A percentile compares a stretch with the other conserved stretches of the same genome.
Conservation (phyloP, 2,113 vertebrate species). For the Oncorhynchus kisutch region DNA sequence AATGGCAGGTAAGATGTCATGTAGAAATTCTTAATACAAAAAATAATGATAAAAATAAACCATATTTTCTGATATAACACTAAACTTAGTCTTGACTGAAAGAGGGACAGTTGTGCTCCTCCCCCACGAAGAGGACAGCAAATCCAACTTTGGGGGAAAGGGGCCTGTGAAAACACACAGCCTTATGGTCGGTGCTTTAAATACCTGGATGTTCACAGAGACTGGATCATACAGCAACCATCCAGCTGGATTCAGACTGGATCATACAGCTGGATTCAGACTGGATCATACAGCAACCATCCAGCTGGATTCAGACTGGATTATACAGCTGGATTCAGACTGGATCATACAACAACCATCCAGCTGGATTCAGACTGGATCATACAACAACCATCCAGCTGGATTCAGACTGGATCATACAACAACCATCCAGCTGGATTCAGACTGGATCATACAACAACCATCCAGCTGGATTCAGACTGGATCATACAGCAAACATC, state of each 20-base stretch:
- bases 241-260: slow-evolving; percentile 22
- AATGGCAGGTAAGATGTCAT: slow-evolving; percentile 62
- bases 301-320: slow-evolving; percentile 19
- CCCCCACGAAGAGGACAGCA: slow-evolving; percentile 23
- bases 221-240: slow-evolving; percentile 26
- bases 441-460: slow-evolving; percentile 22
- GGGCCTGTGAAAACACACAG: neutral
- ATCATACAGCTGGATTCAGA: slow-evolving; percentile 18
- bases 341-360: no score
- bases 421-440: slow-evolving; percentile 25
- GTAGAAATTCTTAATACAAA: slow-evolving; percentile 67
- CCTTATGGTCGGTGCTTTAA: slow-evolving; percentile 40
- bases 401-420: slow-evolving; percentile 15
- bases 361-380: slow-evolving; percentile 12
- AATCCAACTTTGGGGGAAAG: slow-evolving; percentile 22
- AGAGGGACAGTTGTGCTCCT: slow-evolving; percentile 21
- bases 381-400: slow-evolving; percentile 22
- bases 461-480: slow-evolving; percentile 24
- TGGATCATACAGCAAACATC: slow-evolving; percentile 23
- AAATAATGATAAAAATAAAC: slow-evolving; percentile 60
- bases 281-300: slow-evolving; percentile 22
- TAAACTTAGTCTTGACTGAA: slow-evolving; percentile 19
- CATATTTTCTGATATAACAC: slow-evolving; percentile 46
- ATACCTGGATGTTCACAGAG: slow-evolving; percentile 47
- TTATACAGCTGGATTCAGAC: slow-evolving; percentile 8